Base-by-base conservation (phyloP, 1,140 invertebrate genomes). In the Lethrus apterus region DNA sequence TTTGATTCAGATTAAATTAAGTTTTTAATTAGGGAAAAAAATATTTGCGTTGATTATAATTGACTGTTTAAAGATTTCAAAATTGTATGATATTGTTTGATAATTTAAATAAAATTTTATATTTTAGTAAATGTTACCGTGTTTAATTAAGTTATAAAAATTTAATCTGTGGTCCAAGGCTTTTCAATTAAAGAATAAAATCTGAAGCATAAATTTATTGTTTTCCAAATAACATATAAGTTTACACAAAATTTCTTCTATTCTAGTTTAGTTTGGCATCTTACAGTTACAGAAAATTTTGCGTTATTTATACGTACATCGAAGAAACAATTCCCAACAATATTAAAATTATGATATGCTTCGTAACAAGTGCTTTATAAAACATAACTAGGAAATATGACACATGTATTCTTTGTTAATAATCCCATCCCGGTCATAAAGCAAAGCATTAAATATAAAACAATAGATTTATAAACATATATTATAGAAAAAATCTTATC, bases 211-310 rank as follows among this genome's bases (percentile, higher is more conserved):
- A 38, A 21, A 38, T 11, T 23, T 19, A 21, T 38, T 38, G 18
- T 38, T 36, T 38, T 38, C 9, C 14, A 5, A 19, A 38, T 38
- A 18, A 14, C 32, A 21, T 21, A n/a, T 38, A 38, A 21, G 24
- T 17, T 38, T 38, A 21, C 35, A 38, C 35, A 38, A 18, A 36
- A 26, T 20, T 36, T 36, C 13, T 21, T 23, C 35, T 38, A 38
- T 38, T 7, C 35, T 38, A 38, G 24, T 38, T 38, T 38, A 38
- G 35, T 38, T 38, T 38, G 35, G 35, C 35, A 38, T 38, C 35
- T 38, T 38, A 18, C 14, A 17, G 20, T 38, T 13, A 38, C 35
- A 38, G 20, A 38, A 38, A 38, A 38, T n/a, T n/a, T n/a, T n/a
- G n/a, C n/a, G n/a, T n/a, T n/a, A n/a, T n/a, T n/a, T n/a, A n/a